phyloP scores from a whole-genome alignment of 2,888 invertebrate species.

The Campoplex capitator region DNA sequence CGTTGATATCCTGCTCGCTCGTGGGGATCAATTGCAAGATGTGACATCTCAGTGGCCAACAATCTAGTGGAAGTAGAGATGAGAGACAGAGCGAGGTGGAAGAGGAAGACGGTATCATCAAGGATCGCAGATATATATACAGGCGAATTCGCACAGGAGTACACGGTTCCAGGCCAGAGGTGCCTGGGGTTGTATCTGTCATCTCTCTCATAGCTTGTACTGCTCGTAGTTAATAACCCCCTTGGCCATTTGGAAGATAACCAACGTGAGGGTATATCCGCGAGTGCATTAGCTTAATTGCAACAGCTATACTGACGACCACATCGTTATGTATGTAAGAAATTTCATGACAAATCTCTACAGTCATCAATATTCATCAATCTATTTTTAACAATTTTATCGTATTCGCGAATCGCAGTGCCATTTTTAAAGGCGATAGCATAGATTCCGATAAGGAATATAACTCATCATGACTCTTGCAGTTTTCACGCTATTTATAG shows the following conservation, averaged over 20 bases:
- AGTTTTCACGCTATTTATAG: not conserved
- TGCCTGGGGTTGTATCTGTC: constrained; percentile 55
- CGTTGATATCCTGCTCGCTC: constrained; percentile 34
- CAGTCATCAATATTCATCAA: not conserved
- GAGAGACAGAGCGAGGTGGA: not conserved
- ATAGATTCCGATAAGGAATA: not conserved
- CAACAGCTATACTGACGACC: constrained; percentile 52
- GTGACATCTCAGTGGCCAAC: constrained; percentile 38
- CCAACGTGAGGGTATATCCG: constrained; percentile 53
- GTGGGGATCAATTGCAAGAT: constrained; percentile 56
- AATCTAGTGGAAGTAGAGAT: constrained; percentile 7
- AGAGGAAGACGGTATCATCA: constrained; percentile 43
- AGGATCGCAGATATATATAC: constrained; percentile 36
- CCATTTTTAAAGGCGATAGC: not conserved
- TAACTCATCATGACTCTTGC: not conserved
- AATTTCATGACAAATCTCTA: constrained; percentile 25
- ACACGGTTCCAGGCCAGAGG: constrained; percentile 50
- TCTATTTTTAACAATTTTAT: not conserved
- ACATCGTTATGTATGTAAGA: constrained; percentile 10
- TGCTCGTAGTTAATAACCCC: constrained; percentile 50
- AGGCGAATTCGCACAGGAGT: constrained; percentile 53
- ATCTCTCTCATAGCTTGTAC: constrained; percentile 34
- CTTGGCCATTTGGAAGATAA: constrained; percentile 65
- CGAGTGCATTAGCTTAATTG: constrained; percentile 70
- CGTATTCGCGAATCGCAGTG: not conserved